phyloP scores from a whole-genome alignment of 2,797 vertebrate species.

The Astyanax mexicanus region DNA sequence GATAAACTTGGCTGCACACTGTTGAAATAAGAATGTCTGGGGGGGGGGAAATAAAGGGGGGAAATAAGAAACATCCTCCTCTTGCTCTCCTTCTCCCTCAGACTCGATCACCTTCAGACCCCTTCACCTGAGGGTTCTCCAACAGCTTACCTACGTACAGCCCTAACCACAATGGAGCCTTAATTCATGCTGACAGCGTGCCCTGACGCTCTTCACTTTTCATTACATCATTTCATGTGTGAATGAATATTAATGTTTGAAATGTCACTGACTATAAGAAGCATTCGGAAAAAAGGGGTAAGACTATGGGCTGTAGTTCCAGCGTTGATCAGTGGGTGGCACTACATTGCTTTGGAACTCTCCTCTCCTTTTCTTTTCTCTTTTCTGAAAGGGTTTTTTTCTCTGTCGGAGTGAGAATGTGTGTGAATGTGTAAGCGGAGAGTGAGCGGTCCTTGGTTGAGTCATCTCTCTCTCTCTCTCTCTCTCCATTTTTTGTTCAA shows the following conservation, averaged over 20 bases:
- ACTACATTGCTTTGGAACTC: slow-evolving; percentile 30
- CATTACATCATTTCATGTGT: neutral
- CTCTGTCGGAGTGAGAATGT: too few species aligned
- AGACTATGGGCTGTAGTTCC: neutral
- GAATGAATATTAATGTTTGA: neutral
- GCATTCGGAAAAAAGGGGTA: neutral
- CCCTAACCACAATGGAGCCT: neutral
- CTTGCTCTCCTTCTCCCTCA: neutral
- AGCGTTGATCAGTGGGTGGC: slow-evolving; percentile 33
- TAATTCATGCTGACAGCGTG: neutral
- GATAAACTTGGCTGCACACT: neutral
- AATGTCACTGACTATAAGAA: neutral
- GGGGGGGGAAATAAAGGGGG: neutral
- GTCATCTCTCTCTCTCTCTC: too few species aligned
- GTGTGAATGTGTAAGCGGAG: too few species aligned
- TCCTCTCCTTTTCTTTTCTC: too few species aligned
- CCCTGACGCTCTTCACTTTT: neutral
- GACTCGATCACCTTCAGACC: neutral
- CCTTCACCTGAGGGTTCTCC: neutral
- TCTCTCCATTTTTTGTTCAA: too few species aligned
- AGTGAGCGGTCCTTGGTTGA: too few species aligned
- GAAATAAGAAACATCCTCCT: too few species aligned
- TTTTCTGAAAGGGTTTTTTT: too few species aligned
- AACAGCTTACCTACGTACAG: neutral
- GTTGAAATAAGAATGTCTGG: neutral